A percentile compares a stretch with the other conserved stretches of the same genome.
These are phyloP conservation scores for Chloromyia formosa DNA, from an alignment of 2,888 invertebrate genomes.

Conservation along the genomic window DNA sequence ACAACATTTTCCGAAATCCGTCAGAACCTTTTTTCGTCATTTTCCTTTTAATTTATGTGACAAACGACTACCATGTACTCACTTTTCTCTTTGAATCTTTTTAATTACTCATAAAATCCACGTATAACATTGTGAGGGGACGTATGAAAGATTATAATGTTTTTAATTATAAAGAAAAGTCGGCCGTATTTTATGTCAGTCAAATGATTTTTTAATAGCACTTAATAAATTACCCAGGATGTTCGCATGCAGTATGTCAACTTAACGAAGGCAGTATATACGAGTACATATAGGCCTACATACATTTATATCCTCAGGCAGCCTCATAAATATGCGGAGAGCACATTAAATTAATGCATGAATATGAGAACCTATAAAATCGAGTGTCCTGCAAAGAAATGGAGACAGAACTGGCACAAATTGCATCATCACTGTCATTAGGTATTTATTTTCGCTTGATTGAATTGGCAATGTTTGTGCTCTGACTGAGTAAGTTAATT, in stretches of 20 bases:
- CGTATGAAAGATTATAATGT: background rate
- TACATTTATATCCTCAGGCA: too few relatives aligned
- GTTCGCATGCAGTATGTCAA: background rate
- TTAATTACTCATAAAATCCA: background rate
- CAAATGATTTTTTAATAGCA: constrained; percentile 13
- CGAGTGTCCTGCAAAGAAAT: background rate
- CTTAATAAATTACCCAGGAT: background rate
- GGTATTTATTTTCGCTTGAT: too few relatives aligned
- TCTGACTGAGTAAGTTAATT: too few relatives aligned
- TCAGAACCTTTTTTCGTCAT: too few relatives aligned
- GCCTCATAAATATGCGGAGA: background rate
- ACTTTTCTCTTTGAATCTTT: too few relatives aligned
- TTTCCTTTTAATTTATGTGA: too few relatives aligned
- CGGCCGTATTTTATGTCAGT: background rate
- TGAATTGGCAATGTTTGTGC: too few relatives aligned
- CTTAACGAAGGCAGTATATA: background rate
- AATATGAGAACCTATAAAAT: background rate
- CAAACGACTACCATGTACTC: too few relatives aligned
- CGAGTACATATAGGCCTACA: too few relatives aligned
- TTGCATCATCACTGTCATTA: too few relatives aligned
- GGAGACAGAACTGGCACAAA: too few relatives aligned
- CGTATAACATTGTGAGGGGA: background rate
- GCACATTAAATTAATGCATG: background rate
- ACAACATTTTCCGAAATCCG: too few relatives aligned
- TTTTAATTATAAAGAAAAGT: constrained; percentile 19